Base-by-base conservation (phyloP, 2,888 invertebrate species). In the Chaetogeoica ovagalla region DNA sequence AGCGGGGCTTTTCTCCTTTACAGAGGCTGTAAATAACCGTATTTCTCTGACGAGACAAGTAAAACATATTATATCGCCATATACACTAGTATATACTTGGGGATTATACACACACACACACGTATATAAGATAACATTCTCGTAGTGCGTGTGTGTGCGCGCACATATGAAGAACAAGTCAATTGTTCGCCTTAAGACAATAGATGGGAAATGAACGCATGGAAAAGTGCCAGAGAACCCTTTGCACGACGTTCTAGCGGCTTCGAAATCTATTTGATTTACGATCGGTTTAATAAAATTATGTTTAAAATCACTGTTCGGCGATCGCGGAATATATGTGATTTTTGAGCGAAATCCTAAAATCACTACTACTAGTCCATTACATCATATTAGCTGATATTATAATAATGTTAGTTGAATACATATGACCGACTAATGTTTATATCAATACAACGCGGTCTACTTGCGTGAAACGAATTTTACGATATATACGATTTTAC, bases 111-210 rank as follows among this genome's bases (percentile, higher is more conserved):
- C 15, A 21, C n/a, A n/a, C n/a, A n/a, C n/a, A n/a, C n/a, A n/a
- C n/a, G n/a, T 30, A 30, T 30, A 30, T 30, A 55, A n/a, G n/a
- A n/a, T 55, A 23, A 48, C 48, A 13, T 3, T 48, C 48, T 3
- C 15, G 15, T 72, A 17, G 23, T 17, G 21, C 23, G 43, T 66
- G 17, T 43, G 13, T 59, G 57, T 55, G 23, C 23, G 63, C 17
- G 17, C 11, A 39, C 48, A 30, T 60, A 76, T 7, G 23, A 70
- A 79, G 55, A 55, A 52, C 63, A 23, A 63, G 69, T 70, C 70
- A 63, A 79, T 79, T 70, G 77, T 79, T 69, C 5, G 76, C 39
- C 59, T 21, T 57, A 63, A 79, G 63, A 79, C 69, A 79, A 79
- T 63, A n/a, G 63, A 48, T 43, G 37, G 37, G 63, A 79, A 70